Base-by-base conservation (phyloP, 2,888 invertebrate species). In the Drosophila quinaria region DNA sequence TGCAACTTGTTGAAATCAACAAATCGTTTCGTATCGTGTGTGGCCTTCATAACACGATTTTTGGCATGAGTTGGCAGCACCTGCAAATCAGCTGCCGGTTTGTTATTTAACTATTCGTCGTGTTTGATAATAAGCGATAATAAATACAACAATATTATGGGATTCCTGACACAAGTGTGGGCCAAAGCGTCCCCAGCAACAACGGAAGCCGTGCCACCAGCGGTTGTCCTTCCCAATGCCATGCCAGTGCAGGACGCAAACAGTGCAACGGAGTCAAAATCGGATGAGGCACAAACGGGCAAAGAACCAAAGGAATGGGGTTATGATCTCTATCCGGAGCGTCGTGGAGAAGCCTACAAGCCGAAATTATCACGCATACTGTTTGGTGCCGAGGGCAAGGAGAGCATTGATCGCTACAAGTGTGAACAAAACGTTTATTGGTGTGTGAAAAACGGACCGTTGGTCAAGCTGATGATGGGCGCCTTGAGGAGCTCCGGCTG, bases 391-490 rank as follows among this genome's bases (percentile, higher is more conserved):
- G 96, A 96, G 91, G 96, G 96, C 35, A 94, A 94, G 74, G 96
- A 97, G 91, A 94, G 93, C 58, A 92, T 96, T 13, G 95, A 96
- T 35, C 96, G 95, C 92, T 93, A 95, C 1, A 96, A 95, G 92
- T 98, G 98, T 90, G 97, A 98, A 93, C 93, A 95, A 74, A 96
- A 96, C 91, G 97, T 97, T 0, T 91, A 87, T 58, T 91, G 91
- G 91, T 96, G 97, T 92, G 92, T 96, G 0, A 95, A 96, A 92
- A 95, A 95, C 56, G 97, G 97, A 94, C 95, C 97, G 2, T 92
- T 97, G 39, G 96, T 98, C 0, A 97, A 96, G 92, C 92, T 97
- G 19, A 96, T 98, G 96, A 94, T 97, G 94, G 95, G 95, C 58
- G 98, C 98, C 13, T 92, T 98, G 10, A 96, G 95, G 90, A 92